phyloP scores from a whole-genome alignment of 2,113 vertebrate genomes.

The Lethenteron reissneri region DNA sequence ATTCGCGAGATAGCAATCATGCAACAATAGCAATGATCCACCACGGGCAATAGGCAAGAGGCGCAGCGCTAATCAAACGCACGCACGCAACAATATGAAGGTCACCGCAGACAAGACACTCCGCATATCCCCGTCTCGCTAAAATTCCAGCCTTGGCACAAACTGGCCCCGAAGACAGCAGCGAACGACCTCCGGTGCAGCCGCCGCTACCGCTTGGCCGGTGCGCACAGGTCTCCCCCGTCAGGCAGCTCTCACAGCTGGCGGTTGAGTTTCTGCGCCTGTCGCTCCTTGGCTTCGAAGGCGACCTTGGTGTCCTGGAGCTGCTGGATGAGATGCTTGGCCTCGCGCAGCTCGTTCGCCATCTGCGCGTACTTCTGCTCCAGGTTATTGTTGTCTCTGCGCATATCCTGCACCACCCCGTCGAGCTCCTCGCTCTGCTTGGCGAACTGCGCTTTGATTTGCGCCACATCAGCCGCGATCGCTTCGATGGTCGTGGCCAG shows the following conservation, averaged over 20 bases:
- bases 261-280: conserved; percentile 56
- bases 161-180: too few species aligned
- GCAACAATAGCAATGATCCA: too few species aligned
- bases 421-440: conserved; percentile 48
- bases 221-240: too few species aligned
- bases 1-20: too few species aligned
- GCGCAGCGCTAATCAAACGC: too few species aligned
- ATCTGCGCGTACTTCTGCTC: conserved; percentile 43
- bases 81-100: too few species aligned
- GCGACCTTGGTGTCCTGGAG: conserved; percentile 41
- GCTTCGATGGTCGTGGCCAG: conserved; percentile 57
- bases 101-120: too few species aligned
- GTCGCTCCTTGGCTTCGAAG: conserved; percentile 46
- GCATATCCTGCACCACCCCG: conserved; percentile 38
- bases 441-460: conserved; percentile 48
- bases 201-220: too few species aligned
- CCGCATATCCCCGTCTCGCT: too few species aligned
- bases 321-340: conserved; percentile 39
- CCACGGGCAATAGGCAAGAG: too few species aligned
- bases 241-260: conserved; percentile 27
- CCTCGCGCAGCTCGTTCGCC: conserved; percentile 34
- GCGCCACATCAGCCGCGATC: conserved; percentile 51
- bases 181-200: too few species aligned
- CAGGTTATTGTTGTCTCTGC: conserved; percentile 39
- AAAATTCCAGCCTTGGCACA: too few species aligned